Conservation (phyloP, 2,113 vertebrate genomes). For the Apteryx mantelli region DNA sequence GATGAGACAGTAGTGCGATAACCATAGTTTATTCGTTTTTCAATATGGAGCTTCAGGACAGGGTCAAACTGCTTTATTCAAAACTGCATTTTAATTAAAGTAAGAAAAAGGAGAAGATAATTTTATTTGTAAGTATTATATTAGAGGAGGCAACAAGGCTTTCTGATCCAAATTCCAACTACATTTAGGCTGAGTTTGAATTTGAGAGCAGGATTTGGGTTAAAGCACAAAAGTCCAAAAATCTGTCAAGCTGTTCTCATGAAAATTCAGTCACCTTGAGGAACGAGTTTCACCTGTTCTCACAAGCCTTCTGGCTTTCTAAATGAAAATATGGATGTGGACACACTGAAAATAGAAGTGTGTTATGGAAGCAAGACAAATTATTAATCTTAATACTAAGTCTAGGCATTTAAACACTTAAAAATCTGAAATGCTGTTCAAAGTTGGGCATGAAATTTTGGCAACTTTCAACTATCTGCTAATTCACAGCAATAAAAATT, state of each 20-base stretch:
- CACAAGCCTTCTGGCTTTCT: background rate
- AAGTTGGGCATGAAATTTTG: background rate
- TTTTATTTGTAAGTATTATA: background rate
- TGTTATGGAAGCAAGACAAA: background rate
- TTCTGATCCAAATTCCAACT: background rate
- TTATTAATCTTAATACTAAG: background rate
- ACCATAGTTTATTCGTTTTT: background rate
- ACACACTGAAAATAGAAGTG: background rate
- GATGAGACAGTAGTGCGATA: background rate
- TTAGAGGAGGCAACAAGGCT: background rate
- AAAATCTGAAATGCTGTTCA: background rate
- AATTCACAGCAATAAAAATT: background rate
- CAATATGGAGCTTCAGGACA: background rate
- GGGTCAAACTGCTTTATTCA: background rate
- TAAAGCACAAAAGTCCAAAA: background rate
- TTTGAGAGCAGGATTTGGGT: background rate
- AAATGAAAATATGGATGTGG: background rate
- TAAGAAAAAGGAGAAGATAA: background rate
- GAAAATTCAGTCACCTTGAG: background rate
- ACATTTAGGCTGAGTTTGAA: background rate
- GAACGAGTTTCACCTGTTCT: constrained; percentile 37
- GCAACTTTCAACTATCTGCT: background rate
- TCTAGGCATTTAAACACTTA: background rate
- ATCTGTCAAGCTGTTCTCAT: background rate
- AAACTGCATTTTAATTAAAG: background rate